Conservation (phyloP, 2,888 invertebrate species). For the Cheiracanthium punctorium region DNA sequence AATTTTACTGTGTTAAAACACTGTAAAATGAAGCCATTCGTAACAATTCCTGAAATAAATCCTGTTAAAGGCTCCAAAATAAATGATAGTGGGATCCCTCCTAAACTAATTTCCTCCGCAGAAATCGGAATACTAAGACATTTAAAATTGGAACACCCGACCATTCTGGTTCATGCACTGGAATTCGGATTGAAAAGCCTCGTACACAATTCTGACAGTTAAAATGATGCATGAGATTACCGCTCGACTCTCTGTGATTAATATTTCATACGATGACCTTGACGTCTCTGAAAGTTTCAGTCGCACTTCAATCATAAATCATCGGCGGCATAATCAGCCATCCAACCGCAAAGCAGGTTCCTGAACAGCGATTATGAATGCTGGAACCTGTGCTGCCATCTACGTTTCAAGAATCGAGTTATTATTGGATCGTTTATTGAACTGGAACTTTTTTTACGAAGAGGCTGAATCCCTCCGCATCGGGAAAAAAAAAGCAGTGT, state of each 20-base stretch:
- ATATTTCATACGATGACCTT: slow-evolving; percentile 44
- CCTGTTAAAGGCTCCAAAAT: too few relatives aligned
- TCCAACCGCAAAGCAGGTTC: slow-evolving; percentile 35
- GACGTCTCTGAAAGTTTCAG: slow-evolving; percentile 47
- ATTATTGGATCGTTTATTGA: too few relatives aligned
- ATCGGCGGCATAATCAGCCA: slow-evolving; percentile 58
- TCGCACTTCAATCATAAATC: slow-evolving; percentile 55
- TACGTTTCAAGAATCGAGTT: slow-evolving; percentile 2
- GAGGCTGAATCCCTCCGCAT: too few relatives aligned
- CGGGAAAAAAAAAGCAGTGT: too few relatives aligned
- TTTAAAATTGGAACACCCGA: neutral
- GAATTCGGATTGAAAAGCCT: neutral
- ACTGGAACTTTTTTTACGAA: too few relatives aligned
- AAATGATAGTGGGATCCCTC: neutral
- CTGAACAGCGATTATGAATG: slow-evolving; percentile 17
- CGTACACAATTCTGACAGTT: neutral
- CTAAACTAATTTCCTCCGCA: neutral
- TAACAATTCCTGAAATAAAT: too few relatives aligned
- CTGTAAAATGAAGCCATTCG: too few relatives aligned
- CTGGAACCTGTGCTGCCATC: slow-evolving; percentile 61
- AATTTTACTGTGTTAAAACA: too few relatives aligned
- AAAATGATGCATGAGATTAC: slow-evolving; percentile 3
- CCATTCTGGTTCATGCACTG: neutral
- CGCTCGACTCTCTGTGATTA: neutral
- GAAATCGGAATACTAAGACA: neutral